These are phyloP conservation scores for Leucoraja erinaceus DNA, from an alignment of 2,113 vertebrate genomes.

Conservation along the genomic window DNA sequence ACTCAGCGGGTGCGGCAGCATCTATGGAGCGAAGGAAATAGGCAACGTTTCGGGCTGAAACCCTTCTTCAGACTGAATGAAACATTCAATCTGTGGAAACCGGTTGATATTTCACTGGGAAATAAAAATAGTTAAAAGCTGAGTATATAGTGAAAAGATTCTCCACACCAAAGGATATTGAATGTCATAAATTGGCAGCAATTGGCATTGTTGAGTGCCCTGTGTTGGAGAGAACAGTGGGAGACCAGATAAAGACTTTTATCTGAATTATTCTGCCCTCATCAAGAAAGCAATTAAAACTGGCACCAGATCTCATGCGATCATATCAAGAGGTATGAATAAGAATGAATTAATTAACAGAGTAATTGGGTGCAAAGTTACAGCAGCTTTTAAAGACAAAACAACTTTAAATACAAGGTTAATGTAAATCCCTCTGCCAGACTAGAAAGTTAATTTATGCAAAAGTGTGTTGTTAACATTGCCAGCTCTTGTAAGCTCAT, in stretches of 20 bases:
- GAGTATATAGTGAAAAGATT: neutral
- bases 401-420: slow-evolving; percentile 16
- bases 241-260: neutral
- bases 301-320: neutral
- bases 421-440: neutral
- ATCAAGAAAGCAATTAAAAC: slow-evolving; percentile 28
- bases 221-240: neutral
- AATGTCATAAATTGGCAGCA: neutral
- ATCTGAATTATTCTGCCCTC: slow-evolving; percentile 24
- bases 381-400: neutral
- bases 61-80: no score
- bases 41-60: no score
- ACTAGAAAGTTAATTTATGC: neutral
- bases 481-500: neutral
- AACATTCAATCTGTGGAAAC: neutral
- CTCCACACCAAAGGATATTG: neutral
- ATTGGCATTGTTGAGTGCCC: neutral
- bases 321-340: slow-evolving; percentile 15
- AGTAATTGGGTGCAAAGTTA: slow-evolving; percentile 17
- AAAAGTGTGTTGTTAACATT: neutral
- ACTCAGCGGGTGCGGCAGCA: no score
- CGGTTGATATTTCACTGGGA: neutral
- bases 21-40: no score
- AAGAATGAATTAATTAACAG: slow-evolving; percentile 4
- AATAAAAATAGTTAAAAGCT: neutral